phyloP scores from a whole-genome alignment of 1,140 invertebrate genomes.

The Eubasilissa regina region DNA sequence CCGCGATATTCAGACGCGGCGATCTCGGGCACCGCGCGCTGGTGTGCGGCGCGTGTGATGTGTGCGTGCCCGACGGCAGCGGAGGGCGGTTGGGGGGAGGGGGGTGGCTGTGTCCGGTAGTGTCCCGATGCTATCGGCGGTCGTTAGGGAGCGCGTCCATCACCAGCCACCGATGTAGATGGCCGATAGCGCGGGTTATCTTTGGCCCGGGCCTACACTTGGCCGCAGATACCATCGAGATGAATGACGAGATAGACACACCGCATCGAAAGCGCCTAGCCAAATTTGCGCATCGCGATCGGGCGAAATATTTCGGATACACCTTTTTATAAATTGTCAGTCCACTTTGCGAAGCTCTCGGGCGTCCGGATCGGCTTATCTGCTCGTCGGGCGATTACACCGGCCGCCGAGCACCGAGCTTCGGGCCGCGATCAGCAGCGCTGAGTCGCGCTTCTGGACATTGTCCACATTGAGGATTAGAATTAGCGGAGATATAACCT shows the following conservation, averaged over 20 bases:
- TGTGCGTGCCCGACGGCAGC: background rate
- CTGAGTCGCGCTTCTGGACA: no score
- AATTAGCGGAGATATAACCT: no score
- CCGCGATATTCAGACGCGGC: slow-evolving; percentile 12
- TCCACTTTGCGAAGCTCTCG: slow-evolving; percentile 15
- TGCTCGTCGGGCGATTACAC: slow-evolving; percentile 10
- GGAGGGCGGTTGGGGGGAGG: slow-evolving; percentile 10
- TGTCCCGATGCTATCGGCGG: slow-evolving; percentile 48
- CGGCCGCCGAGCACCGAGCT: slow-evolving; percentile 14
- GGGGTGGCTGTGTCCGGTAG: slow-evolving; percentile 34
- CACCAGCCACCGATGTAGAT: slow-evolving; percentile 45
- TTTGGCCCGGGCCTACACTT: slow-evolving; percentile 44
- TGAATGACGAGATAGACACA: slow-evolving; percentile 32
- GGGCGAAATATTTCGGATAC: background rate
- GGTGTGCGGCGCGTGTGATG: slow-evolving; percentile 33
- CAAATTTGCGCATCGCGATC: background rate
- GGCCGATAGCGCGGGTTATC: slow-evolving; percentile 49
- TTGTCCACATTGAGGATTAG: no score
- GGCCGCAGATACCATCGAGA: slow-evolving; percentile 30
- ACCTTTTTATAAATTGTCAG: slow-evolving; percentile 27
- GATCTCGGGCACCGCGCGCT: slow-evolving; percentile 3
- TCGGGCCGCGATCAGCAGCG: no score
- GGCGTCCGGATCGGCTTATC: slow-evolving; percentile 33
- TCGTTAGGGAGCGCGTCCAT: slow-evolving; percentile 49
- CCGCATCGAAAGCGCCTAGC: slow-evolving; percentile 6